A percentile compares a stretch with the other conserved stretches of the same genome.
Evolutionary conservation across 2,888 invertebrate species (phyloP).

Genomic region (Eupithecia tripunctaria): DNA sequence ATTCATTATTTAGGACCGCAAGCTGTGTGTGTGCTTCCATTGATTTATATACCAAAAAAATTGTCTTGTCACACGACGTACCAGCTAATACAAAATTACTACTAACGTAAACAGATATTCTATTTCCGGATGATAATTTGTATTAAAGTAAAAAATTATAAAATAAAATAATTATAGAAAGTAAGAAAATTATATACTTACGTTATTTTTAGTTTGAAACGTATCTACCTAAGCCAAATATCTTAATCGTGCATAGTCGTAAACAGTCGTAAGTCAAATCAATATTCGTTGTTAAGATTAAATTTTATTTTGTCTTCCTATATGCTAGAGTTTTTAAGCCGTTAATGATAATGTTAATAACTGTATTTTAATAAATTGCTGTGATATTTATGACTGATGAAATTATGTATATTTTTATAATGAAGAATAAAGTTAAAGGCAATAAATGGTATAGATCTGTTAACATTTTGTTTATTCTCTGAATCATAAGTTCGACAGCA

Average conservation of each 20-base stretch:
- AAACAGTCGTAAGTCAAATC: constrained; percentile 4
- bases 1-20: not conserved
- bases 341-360: constrained; percentile 42
- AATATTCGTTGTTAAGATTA: not conserved
- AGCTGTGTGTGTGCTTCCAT: not conserved
- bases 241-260: not conserved
- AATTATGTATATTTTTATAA: constrained; percentile 67
- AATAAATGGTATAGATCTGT: constrained; percentile 37
- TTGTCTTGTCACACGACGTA: not conserved
- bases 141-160: not conserved
- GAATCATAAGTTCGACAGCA: not conserved
- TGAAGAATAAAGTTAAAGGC: constrained; percentile 33
- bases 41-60: not conserved
- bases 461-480: constrained; percentile 1
- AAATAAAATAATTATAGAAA: not conserved
- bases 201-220: not conserved
- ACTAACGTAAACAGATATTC: not conserved
- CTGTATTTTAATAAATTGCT: constrained; percentile 56
- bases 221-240: not conserved
- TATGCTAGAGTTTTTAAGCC: constrained; percentile 15
- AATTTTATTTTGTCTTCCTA: not conserved
- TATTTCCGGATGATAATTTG: not conserved
- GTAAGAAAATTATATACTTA: not conserved
- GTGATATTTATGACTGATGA: constrained; percentile 76
- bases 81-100: not conserved